Evolutionary conservation across 2,797 vertebrate species (phyloP).

Genomic region (Centroberyx gerrardi): DNA sequence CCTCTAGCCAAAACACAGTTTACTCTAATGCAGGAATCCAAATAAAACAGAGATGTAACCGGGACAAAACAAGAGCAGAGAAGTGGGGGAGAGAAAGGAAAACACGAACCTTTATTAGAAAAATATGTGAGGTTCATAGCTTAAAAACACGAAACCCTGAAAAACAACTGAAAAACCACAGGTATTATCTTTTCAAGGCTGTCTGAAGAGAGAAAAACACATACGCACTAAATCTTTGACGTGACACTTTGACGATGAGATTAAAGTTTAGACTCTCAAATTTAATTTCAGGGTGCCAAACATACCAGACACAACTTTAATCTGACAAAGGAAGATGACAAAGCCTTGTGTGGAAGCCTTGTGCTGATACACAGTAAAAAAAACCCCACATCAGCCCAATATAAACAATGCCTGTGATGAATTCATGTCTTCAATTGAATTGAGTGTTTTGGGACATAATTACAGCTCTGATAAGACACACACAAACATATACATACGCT

Average conservation of each 20-base stretch:
- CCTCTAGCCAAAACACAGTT: slow-evolving; percentile 2
- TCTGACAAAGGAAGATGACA: not conserved
- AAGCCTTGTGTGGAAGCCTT: not conserved
- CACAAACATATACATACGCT: not conserved
- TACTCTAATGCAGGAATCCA: not conserved
- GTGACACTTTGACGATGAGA: not conserved
- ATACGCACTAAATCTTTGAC: not conserved
- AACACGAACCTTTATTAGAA: too few relatives aligned
- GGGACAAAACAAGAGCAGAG: too few relatives aligned
- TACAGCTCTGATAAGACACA: not conserved
- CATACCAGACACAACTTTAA: not conserved
- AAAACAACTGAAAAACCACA: slow-evolving; percentile 8
- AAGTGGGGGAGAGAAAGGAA: too few relatives aligned
- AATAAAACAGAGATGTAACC: not conserved
- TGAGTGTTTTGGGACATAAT: not conserved
- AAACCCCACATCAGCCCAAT: not conserved
- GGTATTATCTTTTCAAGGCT: not conserved
- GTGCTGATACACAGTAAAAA: not conserved
- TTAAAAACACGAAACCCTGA: too few relatives aligned
- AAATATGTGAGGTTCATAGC: too few relatives aligned
- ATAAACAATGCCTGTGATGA: not conserved
- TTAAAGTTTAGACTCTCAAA: not conserved
- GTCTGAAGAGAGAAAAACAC: not conserved
- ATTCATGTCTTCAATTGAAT: too few relatives aligned
- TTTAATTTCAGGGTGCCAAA: not conserved